These are phyloP conservation scores for Scolopax rusticola DNA, from an alignment of 2,797 vertebrate species.

Conservation along the genomic window DNA sequence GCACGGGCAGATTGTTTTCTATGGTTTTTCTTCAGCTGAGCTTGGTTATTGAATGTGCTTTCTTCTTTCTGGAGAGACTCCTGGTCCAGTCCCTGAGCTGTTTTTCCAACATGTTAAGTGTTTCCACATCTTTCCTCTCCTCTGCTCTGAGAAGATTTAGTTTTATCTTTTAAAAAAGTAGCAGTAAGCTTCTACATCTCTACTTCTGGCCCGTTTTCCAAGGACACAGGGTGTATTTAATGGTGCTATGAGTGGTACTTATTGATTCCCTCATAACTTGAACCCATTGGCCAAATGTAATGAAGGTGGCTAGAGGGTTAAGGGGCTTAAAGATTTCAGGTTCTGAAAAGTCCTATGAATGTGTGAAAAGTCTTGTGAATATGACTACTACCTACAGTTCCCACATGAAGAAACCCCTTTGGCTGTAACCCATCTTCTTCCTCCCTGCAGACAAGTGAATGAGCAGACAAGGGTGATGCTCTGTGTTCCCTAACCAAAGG, in stretches of 20 bases:
- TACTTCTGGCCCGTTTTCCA: not conserved
- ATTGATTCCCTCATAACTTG: not conserved
- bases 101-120: not conserved
- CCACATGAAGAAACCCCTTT: too few species aligned
- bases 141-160: not conserved
- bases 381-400: too few species aligned
- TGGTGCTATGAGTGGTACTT: not conserved
- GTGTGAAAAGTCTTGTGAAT: too few species aligned
- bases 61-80: not conserved
- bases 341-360: not conserved
- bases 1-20: slow-evolving; percentile 3
- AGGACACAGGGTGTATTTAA: not conserved
- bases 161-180: not conserved
- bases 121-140: not conserved
- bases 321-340: not conserved
- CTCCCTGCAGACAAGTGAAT: not conserved
- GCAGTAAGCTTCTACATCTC: not conserved
- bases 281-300: not conserved
- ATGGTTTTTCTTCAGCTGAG: slow-evolving; percentile 35
- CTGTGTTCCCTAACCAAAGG: not conserved
- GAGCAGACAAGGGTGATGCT: not conserved
- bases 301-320: not conserved
- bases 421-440: too few species aligned
- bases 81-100: not conserved
- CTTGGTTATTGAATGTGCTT: not conserved